Conservation (phyloP, 2,888 invertebrate genomes). For the Caenorhabditis auriculariae region DNA sequence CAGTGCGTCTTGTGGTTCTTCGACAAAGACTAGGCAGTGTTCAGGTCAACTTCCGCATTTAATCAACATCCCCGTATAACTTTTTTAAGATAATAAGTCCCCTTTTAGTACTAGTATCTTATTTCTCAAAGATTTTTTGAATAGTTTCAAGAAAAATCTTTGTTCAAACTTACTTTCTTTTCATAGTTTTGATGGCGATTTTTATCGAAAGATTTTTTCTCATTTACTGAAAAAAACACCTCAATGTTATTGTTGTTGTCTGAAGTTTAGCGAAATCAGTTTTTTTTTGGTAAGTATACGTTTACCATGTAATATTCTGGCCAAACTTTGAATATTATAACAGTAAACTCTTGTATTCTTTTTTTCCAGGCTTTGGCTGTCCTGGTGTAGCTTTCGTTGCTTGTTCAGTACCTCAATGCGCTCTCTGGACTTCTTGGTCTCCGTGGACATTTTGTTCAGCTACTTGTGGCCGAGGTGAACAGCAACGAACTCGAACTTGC, state of each 20-base stretch:
- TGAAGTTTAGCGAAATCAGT: no score
- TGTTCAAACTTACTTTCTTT: no score
- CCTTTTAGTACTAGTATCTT: background rate
- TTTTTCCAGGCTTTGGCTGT: constrained; percentile 17
- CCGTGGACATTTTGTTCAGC: constrained; percentile 40
- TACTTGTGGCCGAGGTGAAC: constrained; percentile 43
- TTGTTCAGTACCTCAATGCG: constrained; percentile 33
- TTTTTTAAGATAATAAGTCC: no score
- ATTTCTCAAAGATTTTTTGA: no score
- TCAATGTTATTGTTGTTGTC: no score
- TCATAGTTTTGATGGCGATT: no score
- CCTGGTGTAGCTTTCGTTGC: constrained; percentile 26
- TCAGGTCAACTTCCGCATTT: constrained; percentile 9
- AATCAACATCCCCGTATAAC: background rate
- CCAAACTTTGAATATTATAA: background rate
- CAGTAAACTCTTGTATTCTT: background rate
- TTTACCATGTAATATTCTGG: no score
- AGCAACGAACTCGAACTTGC: constrained; percentile 33
- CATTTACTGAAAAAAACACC: background rate
- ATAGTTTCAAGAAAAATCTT: no score
- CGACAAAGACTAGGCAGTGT: constrained; percentile 32
- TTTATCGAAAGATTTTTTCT: no score
- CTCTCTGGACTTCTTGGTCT: constrained; percentile 39
- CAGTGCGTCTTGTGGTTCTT: constrained; percentile 40
- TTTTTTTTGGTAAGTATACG: no score